Evolutionary conservation across 2,113 vertebrate species (phyloP), one percentile per base, ranked within the genome.

Genomic region (Scomber colias): DNA sequence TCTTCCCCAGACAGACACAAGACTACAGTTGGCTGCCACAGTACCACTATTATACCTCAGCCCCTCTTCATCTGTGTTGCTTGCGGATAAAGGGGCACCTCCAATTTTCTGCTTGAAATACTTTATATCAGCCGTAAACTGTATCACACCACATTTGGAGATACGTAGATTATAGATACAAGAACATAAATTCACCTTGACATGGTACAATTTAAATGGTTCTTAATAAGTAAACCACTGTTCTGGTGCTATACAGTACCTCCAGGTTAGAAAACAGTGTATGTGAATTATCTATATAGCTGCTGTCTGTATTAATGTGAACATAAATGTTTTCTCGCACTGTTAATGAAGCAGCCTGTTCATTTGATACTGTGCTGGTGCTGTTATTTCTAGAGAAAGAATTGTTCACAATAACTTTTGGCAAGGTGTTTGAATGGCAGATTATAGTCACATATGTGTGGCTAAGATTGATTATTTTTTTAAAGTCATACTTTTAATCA

Each of bases 1-100:
- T 31, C 21, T 40, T 21, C 68, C 45, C 45, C 15, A 59, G 75
- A 64, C 44, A 49, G 17, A 75, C 14, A 49, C 24, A 63, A 56
- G 68, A 67, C 53, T 68, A 4, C 31, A 72, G 14, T 57, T 8
- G n/a, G 31, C 57, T 57, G 21, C 35, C 9, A 40, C 35, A 40
- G 35, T 40, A 40, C 59, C 13, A 17, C 45, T 48, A 5, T 74
- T 35, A 48, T 19, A 57, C 15, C 8, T 49, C 21, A 31, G 19
- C n/a, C 50, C 14, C 3, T 27, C 17, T 69, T 45, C 56, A 72
- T 21, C 27, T 77, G 31, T 17, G 35, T 17, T 61, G 56, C 48
- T 30, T 19, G 19, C 4, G 3, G 27, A 35, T 4, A 14, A 5
- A 56, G 13, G 6, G 24, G 27, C 31, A 14, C 15, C 14, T 67